These are phyloP conservation scores for Eilema depressum DNA, from an alignment of 2,888 invertebrate genomes.

Conservation along the genomic window DNA sequence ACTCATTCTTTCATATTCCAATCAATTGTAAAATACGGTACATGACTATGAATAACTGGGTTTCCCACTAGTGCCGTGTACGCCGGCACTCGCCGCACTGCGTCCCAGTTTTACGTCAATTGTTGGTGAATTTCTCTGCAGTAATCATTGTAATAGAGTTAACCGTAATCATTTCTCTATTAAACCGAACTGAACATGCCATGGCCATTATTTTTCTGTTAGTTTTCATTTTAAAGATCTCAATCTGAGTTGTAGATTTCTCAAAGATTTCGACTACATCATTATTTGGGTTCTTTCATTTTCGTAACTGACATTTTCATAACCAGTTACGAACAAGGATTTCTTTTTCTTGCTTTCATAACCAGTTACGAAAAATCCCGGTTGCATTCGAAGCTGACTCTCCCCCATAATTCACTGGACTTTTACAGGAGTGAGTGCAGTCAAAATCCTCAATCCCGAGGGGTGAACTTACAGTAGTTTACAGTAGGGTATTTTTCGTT, in stretches of 20 bases:
- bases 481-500: no score
- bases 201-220: slow-evolving; percentile 16
- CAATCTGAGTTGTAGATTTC: not conserved
- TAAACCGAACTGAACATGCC: slow-evolving; percentile 24
- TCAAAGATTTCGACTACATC: not conserved
- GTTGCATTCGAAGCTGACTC: no score
- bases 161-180: slow-evolving; percentile 43
- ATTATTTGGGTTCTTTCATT: not conserved
- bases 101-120: slow-evolving; percentile 40
- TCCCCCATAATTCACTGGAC: no score
- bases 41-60: slow-evolving; percentile 17
- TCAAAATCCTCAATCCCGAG: no score
- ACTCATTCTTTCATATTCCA: slow-evolving; percentile 9
- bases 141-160: slow-evolving; percentile 42
- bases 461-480: no score
- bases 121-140: slow-evolving; percentile 37
- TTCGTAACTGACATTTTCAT: no score
- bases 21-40: slow-evolving; percentile 18
- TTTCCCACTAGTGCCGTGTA: slow-evolving; percentile 30
- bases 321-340: no score
- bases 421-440: no score
- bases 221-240: slow-evolving; percentile 13
- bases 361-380: no score
- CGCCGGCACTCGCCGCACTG: slow-evolving; percentile 20
- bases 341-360: no score